Evolutionary conservation across 1,140 invertebrate genomes (phyloP), one percentile per base, ranked within the genome.

Genomic region (Sipha flava): DNA sequence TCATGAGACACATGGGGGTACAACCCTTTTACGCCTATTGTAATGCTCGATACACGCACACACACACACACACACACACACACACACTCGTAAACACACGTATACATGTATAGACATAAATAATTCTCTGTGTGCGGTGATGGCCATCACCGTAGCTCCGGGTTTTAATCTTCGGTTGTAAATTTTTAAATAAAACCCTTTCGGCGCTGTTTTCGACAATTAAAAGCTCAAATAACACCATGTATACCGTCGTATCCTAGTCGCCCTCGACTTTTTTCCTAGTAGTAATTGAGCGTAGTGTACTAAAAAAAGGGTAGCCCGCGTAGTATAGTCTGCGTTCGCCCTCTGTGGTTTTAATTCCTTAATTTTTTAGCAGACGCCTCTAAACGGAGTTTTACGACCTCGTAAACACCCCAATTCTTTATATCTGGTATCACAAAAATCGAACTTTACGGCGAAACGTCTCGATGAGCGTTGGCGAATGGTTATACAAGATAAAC

Each of bases 181-280:
- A 59, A 77, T 77, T 77, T 77, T 77, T 54, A 77, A 75, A 75
- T 57, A 77, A 77, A 75, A 77, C 34, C 52, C 73, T 10, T 77
- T 40, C 21, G 21, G 73, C 47, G 73, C 47, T 21, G 34, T 57
- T 57, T 77, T 57, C 21, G 34, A 57, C 73, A 77, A 77, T 77
- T 77, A 77, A 77, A 77, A 77, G 49, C 73, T 77, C 73, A 57
- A 77, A 77, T 52, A 43, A 77, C 73, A 59, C 73, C 52, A 4
- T 52, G 26, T 52, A 52, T 3, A 7, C 1, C 26, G 26, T 29
- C 10, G n/a, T 40, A 40, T 62, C 29, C 57, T 64, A 7, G 4
- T 43, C 64, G 5, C 12, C 34, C 64, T 23, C 26, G 9, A 3
- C 45, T 43, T 59, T 23, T 77, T 34, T 43, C 21, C 34, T 5